Conservation (phyloP, 2,113 vertebrate species). For the Platanista minor region DNA sequence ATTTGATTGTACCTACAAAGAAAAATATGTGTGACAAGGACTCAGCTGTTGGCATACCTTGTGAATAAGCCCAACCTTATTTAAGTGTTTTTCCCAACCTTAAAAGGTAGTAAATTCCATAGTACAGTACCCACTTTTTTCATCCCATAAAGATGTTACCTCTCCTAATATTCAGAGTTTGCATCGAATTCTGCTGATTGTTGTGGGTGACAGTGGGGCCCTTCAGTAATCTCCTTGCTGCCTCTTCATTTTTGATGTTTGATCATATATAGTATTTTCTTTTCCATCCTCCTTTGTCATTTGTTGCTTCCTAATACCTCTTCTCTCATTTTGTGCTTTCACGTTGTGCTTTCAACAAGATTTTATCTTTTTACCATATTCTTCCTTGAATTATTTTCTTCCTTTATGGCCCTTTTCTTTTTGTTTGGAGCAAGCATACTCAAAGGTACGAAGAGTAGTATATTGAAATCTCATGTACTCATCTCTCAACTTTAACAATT, state of each 20-base stretch:
- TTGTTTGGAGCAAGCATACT: background rate
- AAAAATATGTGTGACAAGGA: background rate
- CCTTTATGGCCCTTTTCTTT: background rate
- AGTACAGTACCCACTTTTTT: background rate
- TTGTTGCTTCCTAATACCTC: background rate
- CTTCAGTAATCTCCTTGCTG: background rate
- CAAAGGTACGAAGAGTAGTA: background rate
- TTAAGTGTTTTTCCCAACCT: background rate
- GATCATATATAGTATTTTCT: background rate
- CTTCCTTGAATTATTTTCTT: background rate
- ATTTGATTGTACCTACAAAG: background rate
- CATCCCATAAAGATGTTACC: background rate
- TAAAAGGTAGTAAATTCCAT: background rate
- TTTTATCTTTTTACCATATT: background rate
- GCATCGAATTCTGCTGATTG: background rate
- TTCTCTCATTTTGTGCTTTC: background rate
- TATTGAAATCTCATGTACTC: background rate
- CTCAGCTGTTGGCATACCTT: background rate
- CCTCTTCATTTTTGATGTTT: background rate
- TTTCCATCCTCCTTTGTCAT: background rate
- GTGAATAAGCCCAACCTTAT: background rate
- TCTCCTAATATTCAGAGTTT: background rate
- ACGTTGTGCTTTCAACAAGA: background rate
- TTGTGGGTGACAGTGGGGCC: background rate
- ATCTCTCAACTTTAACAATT: background rate